Evolutionary conservation across 2,797 vertebrate genomes (phyloP).

Genomic region (Lutjanus argentimaculatus): DNA sequence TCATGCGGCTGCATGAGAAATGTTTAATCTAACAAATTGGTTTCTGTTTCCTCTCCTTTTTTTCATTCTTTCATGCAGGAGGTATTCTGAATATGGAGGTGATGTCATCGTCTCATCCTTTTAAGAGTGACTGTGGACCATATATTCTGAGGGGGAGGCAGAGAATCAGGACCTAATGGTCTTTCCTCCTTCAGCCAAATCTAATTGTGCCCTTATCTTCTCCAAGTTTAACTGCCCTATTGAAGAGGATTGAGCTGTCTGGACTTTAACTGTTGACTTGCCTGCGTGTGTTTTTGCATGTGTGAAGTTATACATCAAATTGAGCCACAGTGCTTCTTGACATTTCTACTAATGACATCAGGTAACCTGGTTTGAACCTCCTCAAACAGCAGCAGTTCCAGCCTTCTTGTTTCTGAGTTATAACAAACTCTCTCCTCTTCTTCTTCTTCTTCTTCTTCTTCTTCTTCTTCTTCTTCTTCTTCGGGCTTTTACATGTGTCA

Average conservation of each 20-base stretch:
- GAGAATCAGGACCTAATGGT: conserved; percentile 76
- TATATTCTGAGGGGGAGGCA: conserved; percentile 78
- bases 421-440: conserved; percentile 62
- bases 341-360: conserved; percentile 12
- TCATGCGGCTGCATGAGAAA: conserved; percentile 83
- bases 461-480: conserved; percentile 58
- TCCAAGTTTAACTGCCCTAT: conserved; percentile 70
- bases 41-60: conserved; percentile 81
- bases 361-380: conserved; percentile 42
- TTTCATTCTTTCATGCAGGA: conserved; percentile 76
- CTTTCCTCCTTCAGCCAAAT: conserved; percentile 78
- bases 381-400: conserved; percentile 20
- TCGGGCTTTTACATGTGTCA: conserved; percentile 55
- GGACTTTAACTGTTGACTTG: conserved; percentile 67
- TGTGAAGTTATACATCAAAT: conserved; percentile 29
- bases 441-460: neutral
- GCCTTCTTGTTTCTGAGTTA: conserved; percentile 27
- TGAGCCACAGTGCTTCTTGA: neutral
- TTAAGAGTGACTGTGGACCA: conserved; percentile 80
- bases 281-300: conserved; percentile 45
- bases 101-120: conserved; percentile 86
- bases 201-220: conserved; percentile 80
- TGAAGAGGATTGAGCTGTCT: conserved; percentile 56
- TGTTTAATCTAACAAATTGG: conserved; percentile 89
- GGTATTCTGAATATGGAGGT: conserved; percentile 81